phyloP scores from a whole-genome alignment of 2,797 vertebrate genomes.

The Hafferia zeledoni region DNA sequence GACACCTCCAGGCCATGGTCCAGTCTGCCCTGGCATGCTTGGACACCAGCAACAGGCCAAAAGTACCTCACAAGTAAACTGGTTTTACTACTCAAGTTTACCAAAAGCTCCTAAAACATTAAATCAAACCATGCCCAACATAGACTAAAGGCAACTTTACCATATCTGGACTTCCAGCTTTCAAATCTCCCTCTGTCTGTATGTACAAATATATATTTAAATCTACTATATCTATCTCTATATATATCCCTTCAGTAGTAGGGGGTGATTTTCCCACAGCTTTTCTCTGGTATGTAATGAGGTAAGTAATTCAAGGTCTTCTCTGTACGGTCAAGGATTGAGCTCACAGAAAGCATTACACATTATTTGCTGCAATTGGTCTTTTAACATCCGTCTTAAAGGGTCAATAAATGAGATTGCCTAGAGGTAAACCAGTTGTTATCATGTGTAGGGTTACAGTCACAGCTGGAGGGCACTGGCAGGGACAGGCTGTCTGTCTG shows the following conservation, averaged over 20 bases:
- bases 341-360: neutral
- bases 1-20: neutral
- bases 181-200: neutral
- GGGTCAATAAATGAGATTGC: constrained; percentile 57
- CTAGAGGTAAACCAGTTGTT: constrained; percentile 24
- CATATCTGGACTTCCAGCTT: neutral
- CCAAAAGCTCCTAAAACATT: neutral
- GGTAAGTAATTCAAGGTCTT: constrained; percentile 29
- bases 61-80: neutral
- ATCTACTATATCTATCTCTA: fast-evolving
- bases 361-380: constrained; percentile 24
- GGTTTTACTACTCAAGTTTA: neutral
- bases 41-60: neutral
- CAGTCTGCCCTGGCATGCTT: neutral
- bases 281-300: neutral
- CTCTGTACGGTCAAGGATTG: neutral
- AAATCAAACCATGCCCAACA: neutral
- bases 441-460: constrained; percentile 13
- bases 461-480: constrained; percentile 25
- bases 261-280: neutral
- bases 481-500: constrained; percentile 61
- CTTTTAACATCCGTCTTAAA: constrained; percentile 40
- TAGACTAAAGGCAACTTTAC: neutral
- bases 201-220: neutral
- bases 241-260: neutral